These are phyloP conservation scores for Myotis findleyi DNA, from an alignment of 2,797 vertebrate genomes.

Conservation along the genomic window DNA sequence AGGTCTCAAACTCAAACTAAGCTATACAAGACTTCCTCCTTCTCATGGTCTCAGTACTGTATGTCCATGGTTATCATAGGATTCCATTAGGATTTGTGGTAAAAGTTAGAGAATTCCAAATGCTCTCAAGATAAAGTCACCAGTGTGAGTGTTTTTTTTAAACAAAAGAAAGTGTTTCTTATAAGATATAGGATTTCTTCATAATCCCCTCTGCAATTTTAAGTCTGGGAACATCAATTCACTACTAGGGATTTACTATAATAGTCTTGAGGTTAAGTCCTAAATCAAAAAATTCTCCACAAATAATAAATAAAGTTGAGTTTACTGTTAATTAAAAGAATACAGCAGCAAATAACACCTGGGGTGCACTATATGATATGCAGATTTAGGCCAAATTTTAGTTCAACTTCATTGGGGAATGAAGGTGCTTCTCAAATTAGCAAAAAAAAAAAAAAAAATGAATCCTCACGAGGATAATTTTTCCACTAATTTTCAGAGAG, in stretches of 20 bases:
- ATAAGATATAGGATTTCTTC: not conserved
- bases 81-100: not conserved
- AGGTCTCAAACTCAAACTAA: not conserved
- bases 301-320: not conserved
- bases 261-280: not conserved
- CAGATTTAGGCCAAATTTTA: not conserved
- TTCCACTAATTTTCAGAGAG: too few relatives aligned
- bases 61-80: not conserved
- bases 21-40: not conserved
- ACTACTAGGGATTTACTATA: not conserved
- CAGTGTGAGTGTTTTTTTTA: not conserved
- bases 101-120: not conserved
- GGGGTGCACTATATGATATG: not conserved
- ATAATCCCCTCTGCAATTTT: not conserved
- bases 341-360: not conserved
- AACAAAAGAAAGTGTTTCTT: not conserved
- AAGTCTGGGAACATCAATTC: not conserved
- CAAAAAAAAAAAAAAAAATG: not conserved
- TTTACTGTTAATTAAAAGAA: not conserved
- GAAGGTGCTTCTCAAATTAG: not conserved
- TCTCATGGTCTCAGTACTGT: not conserved
- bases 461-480: too few relatives aligned
- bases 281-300: slow-evolving; percentile 27
- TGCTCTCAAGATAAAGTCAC: not conserved
- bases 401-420: not conserved